Evolutionary conservation across 2,113 vertebrate species (phyloP).

Genomic region (Pelodiscus sinensis): DNA sequence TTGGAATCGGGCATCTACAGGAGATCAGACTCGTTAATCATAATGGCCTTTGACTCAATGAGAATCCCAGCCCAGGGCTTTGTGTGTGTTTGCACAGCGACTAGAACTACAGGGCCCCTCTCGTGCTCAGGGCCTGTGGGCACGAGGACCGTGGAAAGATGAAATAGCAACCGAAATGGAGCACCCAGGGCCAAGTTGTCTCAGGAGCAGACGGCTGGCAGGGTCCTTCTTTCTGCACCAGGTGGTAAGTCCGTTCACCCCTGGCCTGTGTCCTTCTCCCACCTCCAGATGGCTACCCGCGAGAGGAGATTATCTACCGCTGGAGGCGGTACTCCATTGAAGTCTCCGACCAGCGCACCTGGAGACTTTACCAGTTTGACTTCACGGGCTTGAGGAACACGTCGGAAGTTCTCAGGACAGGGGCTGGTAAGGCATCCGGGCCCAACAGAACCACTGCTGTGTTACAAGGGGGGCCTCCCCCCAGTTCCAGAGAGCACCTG

Average conservation of each 20-base stretch:
- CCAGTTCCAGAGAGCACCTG: not conserved
- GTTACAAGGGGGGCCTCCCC: not conserved
- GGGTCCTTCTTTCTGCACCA: rapidly evolving
- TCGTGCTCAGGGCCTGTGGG: not conserved
- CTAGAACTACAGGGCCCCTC: too few relatives aligned
- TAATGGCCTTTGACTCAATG: too few relatives aligned
- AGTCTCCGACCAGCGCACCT: constrained; percentile 79
- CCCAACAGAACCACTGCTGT: not conserved
- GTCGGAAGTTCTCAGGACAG: constrained; percentile 74
- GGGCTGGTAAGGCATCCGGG: constrained; percentile 72
- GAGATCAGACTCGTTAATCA: too few relatives aligned
- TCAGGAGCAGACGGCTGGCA: not conserved
- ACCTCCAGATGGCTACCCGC: constrained; percentile 79
- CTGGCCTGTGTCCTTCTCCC: not conserved
- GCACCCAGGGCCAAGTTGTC: not conserved
- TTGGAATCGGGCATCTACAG: too few relatives aligned
- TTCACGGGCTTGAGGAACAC: constrained; percentile 81
- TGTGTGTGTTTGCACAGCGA: too few relatives aligned
- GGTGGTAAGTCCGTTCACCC: too few relatives aligned
- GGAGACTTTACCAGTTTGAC: constrained; percentile 85
- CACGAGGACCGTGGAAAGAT: not conserved
- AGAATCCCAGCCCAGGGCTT: too few relatives aligned
- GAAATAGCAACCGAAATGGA: not conserved
- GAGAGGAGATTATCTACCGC: constrained; percentile 78
- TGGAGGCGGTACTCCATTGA: constrained; percentile 81